Conservation (phyloP, 2,888 invertebrate species). For the Drosophila differens region DNA sequence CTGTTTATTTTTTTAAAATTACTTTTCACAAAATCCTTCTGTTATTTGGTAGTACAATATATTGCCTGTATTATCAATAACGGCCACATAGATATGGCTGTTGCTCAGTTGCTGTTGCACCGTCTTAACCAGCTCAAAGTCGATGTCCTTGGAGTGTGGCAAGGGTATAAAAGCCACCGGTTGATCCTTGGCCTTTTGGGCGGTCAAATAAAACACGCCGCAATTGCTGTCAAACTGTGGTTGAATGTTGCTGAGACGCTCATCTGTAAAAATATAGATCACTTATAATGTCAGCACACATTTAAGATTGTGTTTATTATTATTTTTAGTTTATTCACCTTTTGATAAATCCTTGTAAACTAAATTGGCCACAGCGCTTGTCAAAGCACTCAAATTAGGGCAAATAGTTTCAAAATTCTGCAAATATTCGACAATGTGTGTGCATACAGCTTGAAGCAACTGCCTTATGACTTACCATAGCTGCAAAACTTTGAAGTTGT, state of each 20-base stretch:
- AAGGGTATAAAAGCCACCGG: slow-evolving; percentile 64
- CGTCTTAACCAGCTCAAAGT: slow-evolving; percentile 57
- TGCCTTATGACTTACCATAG: slow-evolving; percentile 38
- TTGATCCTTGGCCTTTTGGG: slow-evolving; percentile 15
- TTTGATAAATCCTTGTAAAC: slow-evolving; percentile 86
- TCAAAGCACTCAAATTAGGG: slow-evolving; percentile 83
- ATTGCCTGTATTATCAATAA: slow-evolving; percentile 85
- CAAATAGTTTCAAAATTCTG: slow-evolving; percentile 85
- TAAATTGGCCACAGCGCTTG: slow-evolving; percentile 86
- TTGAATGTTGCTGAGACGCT: slow-evolving; percentile 47
- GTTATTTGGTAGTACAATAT: slow-evolving; percentile 86
- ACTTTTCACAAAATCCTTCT: slow-evolving; percentile 67
- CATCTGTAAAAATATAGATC: slow-evolving; percentile 39
- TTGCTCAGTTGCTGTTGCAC: slow-evolving; percentile 58
- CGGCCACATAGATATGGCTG: slow-evolving; percentile 81
- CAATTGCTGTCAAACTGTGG: slow-evolving; percentile 55
- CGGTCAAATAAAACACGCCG: slow-evolving; percentile 69
- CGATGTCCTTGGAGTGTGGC: slow-evolving; percentile 58
- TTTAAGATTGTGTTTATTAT: neutral
- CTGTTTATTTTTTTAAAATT: neutral
- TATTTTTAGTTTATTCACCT: neutral
- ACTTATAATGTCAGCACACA: neutral
- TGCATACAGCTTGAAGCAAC: neutral
- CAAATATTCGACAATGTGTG: slow-evolving; percentile 1
- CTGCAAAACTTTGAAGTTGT: neutral